phyloP scores from a whole-genome alignment of 1,140 invertebrate species.

The Bombus affinis region DNA sequence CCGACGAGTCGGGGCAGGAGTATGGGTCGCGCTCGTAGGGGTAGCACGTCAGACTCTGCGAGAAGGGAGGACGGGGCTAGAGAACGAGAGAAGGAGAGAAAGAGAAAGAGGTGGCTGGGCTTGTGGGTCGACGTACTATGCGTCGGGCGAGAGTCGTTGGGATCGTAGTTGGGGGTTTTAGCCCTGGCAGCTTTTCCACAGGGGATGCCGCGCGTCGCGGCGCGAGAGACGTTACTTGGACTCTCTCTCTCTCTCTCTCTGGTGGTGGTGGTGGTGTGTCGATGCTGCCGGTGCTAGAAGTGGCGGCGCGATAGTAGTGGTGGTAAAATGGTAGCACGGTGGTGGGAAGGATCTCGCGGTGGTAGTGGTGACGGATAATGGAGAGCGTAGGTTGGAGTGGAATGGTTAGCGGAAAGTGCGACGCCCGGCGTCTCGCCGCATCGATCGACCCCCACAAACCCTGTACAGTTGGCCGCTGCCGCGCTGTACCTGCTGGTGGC shows the following conservation, averaged over 20 bases:
- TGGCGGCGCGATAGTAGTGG: not conserved
- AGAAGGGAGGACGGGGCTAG: conserved; percentile 37
- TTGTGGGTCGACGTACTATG: conserved; percentile 67
- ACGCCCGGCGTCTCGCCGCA: conserved; percentile 82
- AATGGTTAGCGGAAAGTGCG: conserved; percentile 78
- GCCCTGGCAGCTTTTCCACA: conserved; percentile 60
- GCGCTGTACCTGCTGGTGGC: conserved; percentile 58
- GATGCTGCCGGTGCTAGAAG: not conserved
- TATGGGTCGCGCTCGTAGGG: conserved; percentile 65
- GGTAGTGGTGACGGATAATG: conserved; percentile 47
- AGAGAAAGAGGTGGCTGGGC: conserved; percentile 41
- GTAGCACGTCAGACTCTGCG: conserved; percentile 51
- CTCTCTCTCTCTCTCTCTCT: not conserved
- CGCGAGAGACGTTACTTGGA: conserved; percentile 35
- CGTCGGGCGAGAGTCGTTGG: conserved; percentile 41
- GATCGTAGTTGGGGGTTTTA: conserved; percentile 48
- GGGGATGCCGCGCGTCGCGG: conserved; percentile 37
- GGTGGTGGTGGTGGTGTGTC: conserved; percentile 2
- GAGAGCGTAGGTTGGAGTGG: conserved; percentile 60
- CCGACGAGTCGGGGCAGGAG: conserved; percentile 63
- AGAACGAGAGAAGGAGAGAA: not conserved
- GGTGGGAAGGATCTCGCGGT: conserved; percentile 6
- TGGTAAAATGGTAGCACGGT: conserved; percentile 22
- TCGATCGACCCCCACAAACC: conserved; percentile 75
- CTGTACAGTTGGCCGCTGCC: conserved; percentile 31